Conservation (phyloP, 2,797 vertebrate species). For the Otolemur crassicaudatus region DNA sequence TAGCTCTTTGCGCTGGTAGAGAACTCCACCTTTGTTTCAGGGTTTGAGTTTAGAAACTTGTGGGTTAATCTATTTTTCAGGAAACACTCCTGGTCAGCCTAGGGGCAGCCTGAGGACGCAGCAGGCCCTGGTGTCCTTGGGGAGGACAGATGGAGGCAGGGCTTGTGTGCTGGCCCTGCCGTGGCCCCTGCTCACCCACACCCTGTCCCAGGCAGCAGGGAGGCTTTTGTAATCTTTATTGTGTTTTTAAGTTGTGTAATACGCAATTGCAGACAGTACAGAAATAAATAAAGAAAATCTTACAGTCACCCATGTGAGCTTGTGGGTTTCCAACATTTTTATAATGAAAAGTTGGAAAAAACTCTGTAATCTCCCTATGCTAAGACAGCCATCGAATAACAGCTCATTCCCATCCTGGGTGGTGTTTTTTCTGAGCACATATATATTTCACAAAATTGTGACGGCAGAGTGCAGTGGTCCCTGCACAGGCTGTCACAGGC, state of each 20-base stretch:
- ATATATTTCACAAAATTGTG: too few species aligned
- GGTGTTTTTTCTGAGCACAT: not conserved
- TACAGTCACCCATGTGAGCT: not conserved
- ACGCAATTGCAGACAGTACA: not conserved
- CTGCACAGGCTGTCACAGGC: too few species aligned
- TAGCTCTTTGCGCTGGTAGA: not conserved
- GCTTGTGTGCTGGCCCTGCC: not conserved
- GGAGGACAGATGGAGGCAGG: not conserved
- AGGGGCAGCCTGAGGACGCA: not conserved
- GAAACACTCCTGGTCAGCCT: not conserved
- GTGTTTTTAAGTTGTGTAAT: not conserved
- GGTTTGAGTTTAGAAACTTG: not conserved
- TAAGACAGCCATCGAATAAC: not conserved
- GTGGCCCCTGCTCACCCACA: not conserved
- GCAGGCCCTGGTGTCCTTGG: accelerated
- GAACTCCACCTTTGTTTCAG: not conserved
- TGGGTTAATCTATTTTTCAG: not conserved
- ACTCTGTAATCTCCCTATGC: not conserved
- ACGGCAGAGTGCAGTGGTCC: too few species aligned
- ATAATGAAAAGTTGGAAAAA: not conserved
- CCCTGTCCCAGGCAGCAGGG: not conserved
- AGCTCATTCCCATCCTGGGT: not conserved
- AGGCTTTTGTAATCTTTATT: not conserved
- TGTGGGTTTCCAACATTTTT: not conserved
- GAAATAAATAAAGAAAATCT: not conserved